Base-by-base conservation (phyloP, 2,113 vertebrate species). In the Oncorhynchus masou region DNA sequence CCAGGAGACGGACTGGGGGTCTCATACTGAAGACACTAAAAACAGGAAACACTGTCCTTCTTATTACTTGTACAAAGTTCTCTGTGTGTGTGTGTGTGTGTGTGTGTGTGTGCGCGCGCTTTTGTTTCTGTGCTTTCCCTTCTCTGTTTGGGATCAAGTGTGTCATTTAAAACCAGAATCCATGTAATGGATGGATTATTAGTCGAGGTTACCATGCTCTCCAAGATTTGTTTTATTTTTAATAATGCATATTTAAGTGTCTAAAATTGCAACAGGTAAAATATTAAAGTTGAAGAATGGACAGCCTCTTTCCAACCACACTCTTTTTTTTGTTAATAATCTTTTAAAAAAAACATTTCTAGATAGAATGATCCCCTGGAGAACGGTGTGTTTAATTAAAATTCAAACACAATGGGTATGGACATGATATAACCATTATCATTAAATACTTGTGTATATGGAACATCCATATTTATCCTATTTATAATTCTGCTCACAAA, bases 41-140 rank as follows among this genome's bases (percentile, higher is more conserved):
- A 83, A 76, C 83, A 54, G 51, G 20, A 62, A 62, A 62, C 59
- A 22, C 59, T 62, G 59, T 62, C 59, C 1, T 57, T 45, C 39
- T 57, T 15, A 62, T 62, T 62, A 62, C 59, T 62, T 62, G 59
- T 62, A 84, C 85, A 83, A 82, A 77, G 84, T 79, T 74, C 81
- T 25, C 76, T 74, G 65, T 73, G 70, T 70, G 59, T 48, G 24
- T 64, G 31, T 54, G 51, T n/a, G n/a, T 19, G 65, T 54, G 34
- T 64, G 68, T 25, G 68, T 31, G 12, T 51, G 62, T 24, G 59
- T 19, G 13, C 9, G 27, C 51, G 84, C 67, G 3, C 19, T 16
- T 57, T 57, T 57, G 54, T 57, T 57, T 62, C 59, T 24, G 59
- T 62, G 59, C 20, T 24, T 11, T 22, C 59, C 20, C 59, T 8